phyloP scores from a whole-genome alignment of 2,113 vertebrate species.

The Baryphthengus martii region DNA sequence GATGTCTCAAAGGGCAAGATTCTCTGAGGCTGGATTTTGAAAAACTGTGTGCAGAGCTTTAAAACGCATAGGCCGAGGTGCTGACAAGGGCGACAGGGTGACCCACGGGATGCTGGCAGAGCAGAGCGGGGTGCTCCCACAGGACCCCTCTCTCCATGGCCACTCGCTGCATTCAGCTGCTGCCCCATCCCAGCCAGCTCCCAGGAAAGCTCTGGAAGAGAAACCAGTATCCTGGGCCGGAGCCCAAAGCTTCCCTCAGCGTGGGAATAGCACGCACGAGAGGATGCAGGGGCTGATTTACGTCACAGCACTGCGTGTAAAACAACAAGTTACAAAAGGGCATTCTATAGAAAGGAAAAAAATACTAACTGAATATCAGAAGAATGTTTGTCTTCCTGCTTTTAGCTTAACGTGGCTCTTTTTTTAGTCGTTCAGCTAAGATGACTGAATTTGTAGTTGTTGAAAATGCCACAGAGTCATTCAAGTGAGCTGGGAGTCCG shows the following conservation, averaged over 20 bases:
- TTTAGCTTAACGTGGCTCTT: conserved; percentile 14
- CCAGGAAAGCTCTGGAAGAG: not conserved
- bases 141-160: rapidly evolving
- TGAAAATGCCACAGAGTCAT: not conserved
- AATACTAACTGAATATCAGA: not conserved
- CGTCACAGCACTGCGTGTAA: conserved; percentile 19
- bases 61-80: not conserved
- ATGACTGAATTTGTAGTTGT: not conserved
- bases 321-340: conserved; percentile 39
- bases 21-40: not conserved
- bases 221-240: not conserved
- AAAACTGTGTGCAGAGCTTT: not conserved
- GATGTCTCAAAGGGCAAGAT: not conserved
- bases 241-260: not conserved
- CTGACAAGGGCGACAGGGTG: rapidly evolving
- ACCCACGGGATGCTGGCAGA: rapidly evolving
- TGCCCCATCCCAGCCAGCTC: not conserved
- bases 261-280: conserved; percentile 39
- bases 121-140: not conserved
- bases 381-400: conserved; percentile 55
- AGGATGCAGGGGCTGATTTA: conserved; percentile 52
- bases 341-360: conserved; percentile 55
- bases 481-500: not conserved
- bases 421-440: not conserved
- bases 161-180: not conserved